phyloP scores from a whole-genome alignment of 2,888 invertebrate species.

The Acleris emargana region DNA sequence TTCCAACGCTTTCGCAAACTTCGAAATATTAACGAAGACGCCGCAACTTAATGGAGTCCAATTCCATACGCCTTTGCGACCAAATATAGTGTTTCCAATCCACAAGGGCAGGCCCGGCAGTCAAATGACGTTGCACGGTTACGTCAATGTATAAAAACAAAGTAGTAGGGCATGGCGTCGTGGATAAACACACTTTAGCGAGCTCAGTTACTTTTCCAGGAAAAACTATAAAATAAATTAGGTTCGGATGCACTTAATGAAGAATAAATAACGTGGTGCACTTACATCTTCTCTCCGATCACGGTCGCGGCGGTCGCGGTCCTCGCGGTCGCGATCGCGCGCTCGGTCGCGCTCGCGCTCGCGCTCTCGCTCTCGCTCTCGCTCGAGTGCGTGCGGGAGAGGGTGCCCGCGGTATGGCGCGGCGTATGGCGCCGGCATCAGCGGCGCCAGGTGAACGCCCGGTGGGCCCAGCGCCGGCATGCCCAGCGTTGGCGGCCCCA shows the following conservation, averaged over 20 bases:
- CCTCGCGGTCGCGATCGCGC: conserved; percentile 44
- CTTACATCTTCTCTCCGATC: conserved; percentile 70
- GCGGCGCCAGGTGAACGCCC: conserved; percentile 48
- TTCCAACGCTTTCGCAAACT: too few species aligned
- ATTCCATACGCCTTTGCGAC: too few species aligned
- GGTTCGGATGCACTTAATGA: background rate
- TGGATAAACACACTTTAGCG: too few species aligned
- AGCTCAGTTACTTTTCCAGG: too few species aligned
- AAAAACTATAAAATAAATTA: too few species aligned
- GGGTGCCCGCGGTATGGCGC: conserved; percentile 58
- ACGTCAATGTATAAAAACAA: too few species aligned
- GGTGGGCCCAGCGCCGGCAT: conserved; percentile 54
- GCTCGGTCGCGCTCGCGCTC: conserved; percentile 57
- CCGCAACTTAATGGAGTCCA: too few species aligned
- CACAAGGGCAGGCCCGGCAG: too few species aligned
- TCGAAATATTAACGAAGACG: too few species aligned
- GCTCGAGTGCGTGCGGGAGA: conserved; percentile 50
- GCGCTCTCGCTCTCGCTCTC: conserved; percentile 58
- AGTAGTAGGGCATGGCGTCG: too few species aligned
- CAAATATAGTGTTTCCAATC: too few species aligned
- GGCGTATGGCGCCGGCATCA: conserved; percentile 59
- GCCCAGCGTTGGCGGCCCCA: conserved; percentile 59
- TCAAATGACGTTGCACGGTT: too few species aligned
- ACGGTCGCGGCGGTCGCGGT: conserved; percentile 51
- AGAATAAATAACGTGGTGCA: background rate